Evolutionary conservation across 2,113 vertebrate genomes (phyloP).

Genomic region (Chaetops frenatus): DNA sequence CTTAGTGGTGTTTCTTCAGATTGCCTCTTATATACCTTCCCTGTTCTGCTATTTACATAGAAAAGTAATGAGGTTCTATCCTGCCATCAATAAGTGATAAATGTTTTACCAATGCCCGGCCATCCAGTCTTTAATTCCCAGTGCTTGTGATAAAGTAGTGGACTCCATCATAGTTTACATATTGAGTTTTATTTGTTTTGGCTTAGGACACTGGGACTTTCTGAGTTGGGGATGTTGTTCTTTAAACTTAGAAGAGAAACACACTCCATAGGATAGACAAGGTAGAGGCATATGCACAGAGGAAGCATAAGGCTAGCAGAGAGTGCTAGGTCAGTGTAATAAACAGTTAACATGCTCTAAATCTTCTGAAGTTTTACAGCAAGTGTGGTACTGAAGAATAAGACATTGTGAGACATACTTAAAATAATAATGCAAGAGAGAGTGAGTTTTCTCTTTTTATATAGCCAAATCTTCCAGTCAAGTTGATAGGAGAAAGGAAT

Average conservation of each 20-base stretch:
- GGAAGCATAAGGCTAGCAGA: not conserved
- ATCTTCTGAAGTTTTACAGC: not conserved
- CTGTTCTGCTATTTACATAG: not conserved
- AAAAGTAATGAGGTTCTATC: not conserved
- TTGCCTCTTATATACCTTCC: not conserved
- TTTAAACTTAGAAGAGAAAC: not conserved
- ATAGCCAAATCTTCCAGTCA: not conserved
- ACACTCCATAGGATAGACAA: rapidly evolving
- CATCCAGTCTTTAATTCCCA: not conserved
- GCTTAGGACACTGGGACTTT: no score
- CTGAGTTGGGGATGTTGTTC: rapidly evolving
- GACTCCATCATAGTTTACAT: not conserved
- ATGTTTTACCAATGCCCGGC: not conserved
- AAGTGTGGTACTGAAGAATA: not conserved
- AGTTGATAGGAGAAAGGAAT: not conserved
- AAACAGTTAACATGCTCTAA: not conserved
- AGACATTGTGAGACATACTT: not conserved
- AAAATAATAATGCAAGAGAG: not conserved
- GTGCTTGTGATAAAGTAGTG: not conserved
- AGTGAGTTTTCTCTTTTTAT: not conserved
- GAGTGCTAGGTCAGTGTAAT: not conserved
- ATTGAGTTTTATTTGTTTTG: not conserved
- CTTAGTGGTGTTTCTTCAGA: not conserved
- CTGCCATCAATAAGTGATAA: not conserved
- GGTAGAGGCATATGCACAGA: not conserved